Percentiles rank a stretch among this genome's conserved stretches.
Conservation (phyloP, 2,888 invertebrate species). For the Carterocephalus palaemon region DNA sequence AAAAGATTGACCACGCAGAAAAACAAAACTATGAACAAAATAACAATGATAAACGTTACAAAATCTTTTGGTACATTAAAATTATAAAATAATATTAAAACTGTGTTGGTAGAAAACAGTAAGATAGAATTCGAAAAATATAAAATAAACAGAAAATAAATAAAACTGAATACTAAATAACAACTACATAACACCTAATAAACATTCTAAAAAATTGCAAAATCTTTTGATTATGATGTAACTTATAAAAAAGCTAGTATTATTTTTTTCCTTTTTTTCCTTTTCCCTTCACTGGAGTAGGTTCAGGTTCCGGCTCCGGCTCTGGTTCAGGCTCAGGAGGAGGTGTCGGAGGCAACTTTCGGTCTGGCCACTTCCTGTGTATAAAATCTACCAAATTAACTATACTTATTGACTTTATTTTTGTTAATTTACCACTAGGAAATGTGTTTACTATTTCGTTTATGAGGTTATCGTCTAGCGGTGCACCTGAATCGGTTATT, state of each 20-base stretch:
- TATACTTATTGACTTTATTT: constrained; percentile 46
- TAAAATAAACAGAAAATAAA: constrained; percentile 2
- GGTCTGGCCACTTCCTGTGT: constrained; percentile 58
- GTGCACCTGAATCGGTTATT: constrained; percentile 34
- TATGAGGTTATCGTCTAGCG: constrained; percentile 44
- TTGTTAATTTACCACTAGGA: constrained; percentile 40
- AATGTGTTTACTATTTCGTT: constrained; percentile 45
- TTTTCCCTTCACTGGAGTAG: constrained; percentile 17
- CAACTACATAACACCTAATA: constrained; percentile 1
- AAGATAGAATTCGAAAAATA: not conserved
- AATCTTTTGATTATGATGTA: too few species aligned
- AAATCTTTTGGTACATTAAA: too few species aligned
- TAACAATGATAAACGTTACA: too few species aligned
- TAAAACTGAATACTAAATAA: not conserved
- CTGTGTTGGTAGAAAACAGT: constrained; percentile 7
- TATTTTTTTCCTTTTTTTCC: constrained; percentile 30
- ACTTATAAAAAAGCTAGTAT: too few species aligned
- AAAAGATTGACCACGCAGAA: too few species aligned
- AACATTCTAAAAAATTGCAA: too few species aligned
- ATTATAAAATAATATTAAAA: too few species aligned
- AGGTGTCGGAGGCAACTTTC: constrained; percentile 49
- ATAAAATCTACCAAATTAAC: constrained; percentile 45
- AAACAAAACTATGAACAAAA: too few species aligned
- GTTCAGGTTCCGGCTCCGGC: constrained; percentile 30
- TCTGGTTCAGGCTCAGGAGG: constrained; percentile 44